phyloP scores from a whole-genome alignment of 2,113 vertebrate genomes.

The Acanthisitta chloris region DNA sequence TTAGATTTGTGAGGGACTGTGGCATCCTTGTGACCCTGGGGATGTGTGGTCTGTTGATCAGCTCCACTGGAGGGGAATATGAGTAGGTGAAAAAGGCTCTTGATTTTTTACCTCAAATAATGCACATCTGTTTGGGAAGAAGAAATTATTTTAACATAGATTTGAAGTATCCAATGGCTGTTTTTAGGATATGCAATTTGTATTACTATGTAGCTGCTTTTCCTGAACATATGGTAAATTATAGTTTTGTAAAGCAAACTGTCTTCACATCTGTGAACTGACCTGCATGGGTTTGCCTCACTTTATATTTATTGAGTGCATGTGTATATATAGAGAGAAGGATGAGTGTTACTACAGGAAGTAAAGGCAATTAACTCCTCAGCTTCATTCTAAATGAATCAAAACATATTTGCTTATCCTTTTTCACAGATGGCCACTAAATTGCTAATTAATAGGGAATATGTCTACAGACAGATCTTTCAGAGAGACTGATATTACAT shows the following conservation, averaged over 20 bases:
- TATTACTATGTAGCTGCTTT: background rate
- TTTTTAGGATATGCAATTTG: background rate
- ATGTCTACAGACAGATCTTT: background rate
- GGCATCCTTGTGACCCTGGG: background rate
- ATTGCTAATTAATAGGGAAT: constrained; percentile 17
- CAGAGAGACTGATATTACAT: background rate
- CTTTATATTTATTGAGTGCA: background rate
- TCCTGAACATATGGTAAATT: background rate
- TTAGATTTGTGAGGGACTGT: background rate
- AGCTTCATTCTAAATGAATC: background rate
- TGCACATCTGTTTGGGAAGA: background rate
- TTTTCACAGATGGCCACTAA: constrained; percentile 11
- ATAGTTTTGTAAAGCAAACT: background rate
- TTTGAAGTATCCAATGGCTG: background rate
- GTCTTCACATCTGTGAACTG: background rate
- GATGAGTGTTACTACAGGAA: background rate
- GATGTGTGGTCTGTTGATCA: background rate
- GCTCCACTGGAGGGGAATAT: rapidly evolving
- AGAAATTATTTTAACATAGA: background rate
- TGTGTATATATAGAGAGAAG: background rate
- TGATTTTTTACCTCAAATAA: background rate
- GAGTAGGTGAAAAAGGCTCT: background rate
- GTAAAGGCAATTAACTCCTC: constrained; percentile 20
- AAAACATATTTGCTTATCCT: constrained; percentile 13
- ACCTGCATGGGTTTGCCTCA: background rate